Conservation (phyloP, 2,888 invertebrate species). For the Brachylomia viminalis region DNA sequence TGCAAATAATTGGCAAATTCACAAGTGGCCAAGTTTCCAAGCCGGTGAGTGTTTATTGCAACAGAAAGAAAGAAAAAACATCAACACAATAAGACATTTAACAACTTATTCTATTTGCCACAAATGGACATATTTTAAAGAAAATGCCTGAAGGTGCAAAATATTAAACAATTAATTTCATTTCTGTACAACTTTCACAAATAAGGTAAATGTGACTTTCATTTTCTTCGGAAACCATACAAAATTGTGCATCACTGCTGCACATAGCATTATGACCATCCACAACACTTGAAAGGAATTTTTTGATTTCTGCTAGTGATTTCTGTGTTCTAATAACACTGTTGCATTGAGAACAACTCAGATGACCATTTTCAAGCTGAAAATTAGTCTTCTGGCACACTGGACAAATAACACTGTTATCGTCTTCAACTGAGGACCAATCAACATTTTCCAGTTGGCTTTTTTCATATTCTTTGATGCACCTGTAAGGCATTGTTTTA, state of each 20-base stretch:
- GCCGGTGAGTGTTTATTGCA: no score
- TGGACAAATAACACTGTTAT: slow-evolving; percentile 87
- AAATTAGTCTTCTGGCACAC: slow-evolving; percentile 87
- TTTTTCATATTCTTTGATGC: slow-evolving; percentile 85
- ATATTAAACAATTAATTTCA: slow-evolving; percentile 71
- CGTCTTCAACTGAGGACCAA: slow-evolving; percentile 82
- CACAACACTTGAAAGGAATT: slow-evolving; percentile 72
- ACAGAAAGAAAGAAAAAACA: slow-evolving; percentile 19
- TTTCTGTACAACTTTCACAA: slow-evolving; percentile 83
- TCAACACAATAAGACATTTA: slow-evolving; percentile 5
- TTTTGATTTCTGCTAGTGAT: slow-evolving; percentile 76
- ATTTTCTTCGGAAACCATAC: slow-evolving; percentile 75
- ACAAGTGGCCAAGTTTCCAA: no score
- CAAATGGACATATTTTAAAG: neutral
- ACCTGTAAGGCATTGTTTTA: slow-evolving; percentile 74
- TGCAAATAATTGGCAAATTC: no score
- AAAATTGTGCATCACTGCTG: slow-evolving; percentile 77
- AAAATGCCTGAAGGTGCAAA: neutral
- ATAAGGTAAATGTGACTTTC: slow-evolving; percentile 83
- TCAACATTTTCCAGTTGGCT: slow-evolving; percentile 81
- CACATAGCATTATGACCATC: slow-evolving; percentile 80
- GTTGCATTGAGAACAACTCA: slow-evolving; percentile 82
- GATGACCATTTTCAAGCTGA: slow-evolving; percentile 63
- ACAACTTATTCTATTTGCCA: neutral
- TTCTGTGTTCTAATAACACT: slow-evolving; percentile 75